Evolutionary conservation across 2,888 invertebrate genomes (phyloP).

Genomic region (Cheilosia variabilis): DNA sequence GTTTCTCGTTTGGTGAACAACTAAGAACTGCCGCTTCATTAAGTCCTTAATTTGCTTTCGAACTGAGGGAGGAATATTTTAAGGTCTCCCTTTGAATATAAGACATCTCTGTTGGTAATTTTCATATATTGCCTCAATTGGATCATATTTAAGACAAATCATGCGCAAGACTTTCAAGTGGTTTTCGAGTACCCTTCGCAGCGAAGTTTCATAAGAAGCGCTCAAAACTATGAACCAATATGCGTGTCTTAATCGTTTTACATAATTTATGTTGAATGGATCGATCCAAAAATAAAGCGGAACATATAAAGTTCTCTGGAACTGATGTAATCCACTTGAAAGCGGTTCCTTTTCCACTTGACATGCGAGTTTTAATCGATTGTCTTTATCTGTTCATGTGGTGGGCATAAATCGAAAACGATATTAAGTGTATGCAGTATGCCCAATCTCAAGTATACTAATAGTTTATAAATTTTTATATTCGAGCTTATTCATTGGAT

Average conservation of each 20-base stretch:
- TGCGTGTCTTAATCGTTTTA: neutral
- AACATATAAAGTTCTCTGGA: neutral
- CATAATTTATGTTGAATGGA: slow-evolving; percentile 9
- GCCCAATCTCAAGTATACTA: neutral
- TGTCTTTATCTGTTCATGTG: slow-evolving; percentile 14
- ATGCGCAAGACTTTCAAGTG: slow-evolving; percentile 6
- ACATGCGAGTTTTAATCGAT: slow-evolving; percentile 19
- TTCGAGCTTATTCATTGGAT: too few relatives aligned
- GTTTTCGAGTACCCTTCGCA: neutral
- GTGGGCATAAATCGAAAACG: slow-evolving; percentile 2
- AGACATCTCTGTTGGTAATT: neutral
- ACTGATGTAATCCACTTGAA: slow-evolving; percentile 25
- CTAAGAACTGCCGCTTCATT: slow-evolving; percentile 53
- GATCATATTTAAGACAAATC: neutral
- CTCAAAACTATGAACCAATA: neutral
- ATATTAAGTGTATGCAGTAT: neutral
- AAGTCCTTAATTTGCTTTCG: slow-evolving; percentile 58
- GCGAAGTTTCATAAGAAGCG: neutral
- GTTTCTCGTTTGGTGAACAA: slow-evolving; percentile 14
- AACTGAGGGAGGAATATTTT: neutral
- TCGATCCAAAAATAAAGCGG: neutral
- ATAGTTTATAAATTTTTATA: neutral
- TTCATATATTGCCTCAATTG: slow-evolving; percentile 16
- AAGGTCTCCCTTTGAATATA: neutral
- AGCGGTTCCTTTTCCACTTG: slow-evolving; percentile 18